Evolutionary conservation across 2,113 vertebrate genomes (phyloP), one percentile per base, ranked within the genome.

Genomic region (Myotis yumanensis): DNA sequence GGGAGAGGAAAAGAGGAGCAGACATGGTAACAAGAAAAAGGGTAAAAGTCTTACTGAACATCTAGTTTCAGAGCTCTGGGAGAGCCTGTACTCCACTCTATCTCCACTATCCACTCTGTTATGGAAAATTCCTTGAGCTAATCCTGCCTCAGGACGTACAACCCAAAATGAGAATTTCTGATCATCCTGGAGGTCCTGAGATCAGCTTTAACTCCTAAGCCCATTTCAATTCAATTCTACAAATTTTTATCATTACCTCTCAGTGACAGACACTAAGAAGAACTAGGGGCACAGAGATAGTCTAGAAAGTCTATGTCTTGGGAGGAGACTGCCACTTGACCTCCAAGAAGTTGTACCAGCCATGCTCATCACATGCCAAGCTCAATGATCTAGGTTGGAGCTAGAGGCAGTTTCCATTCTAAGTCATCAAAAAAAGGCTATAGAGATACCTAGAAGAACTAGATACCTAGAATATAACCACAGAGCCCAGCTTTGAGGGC

Each of bases 111-210:
- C 51, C 54, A 81, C 10, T 62, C 57, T 30, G 11, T 51, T 72
- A 76, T 18, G 57, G 68, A 72, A 84, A 87, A 90, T 68, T 84
- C 37, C 48, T 95, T 91, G 46, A 89, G 52, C 40, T 95, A 71
- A 90, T 72, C 11, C 64, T 79, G 64, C 5, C 43, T 83, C 54
- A 48, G 76, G 59, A 90, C 11, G 22, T 23, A 68, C 43, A 46
- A 88, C 8, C 48, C 59, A 48, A 40, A 68, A 69, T 64, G 54
- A 87, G 28, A 92, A 25, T 68, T 80, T 94, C 59, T 66, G 28
- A 48, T 93, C 25, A 91, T 90, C 35, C 84, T 87, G 18, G 22
- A 95, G 52, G 11, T 57, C 51, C 59, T 28, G 30, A 82, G 54
- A 43, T 18, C 35, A 90, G 52, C 35, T 93, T 96, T 85, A 92